These are phyloP conservation scores for Drosophila limbata DNA, from an alignment of 2,888 invertebrate genomes.

Conservation along the genomic window DNA sequence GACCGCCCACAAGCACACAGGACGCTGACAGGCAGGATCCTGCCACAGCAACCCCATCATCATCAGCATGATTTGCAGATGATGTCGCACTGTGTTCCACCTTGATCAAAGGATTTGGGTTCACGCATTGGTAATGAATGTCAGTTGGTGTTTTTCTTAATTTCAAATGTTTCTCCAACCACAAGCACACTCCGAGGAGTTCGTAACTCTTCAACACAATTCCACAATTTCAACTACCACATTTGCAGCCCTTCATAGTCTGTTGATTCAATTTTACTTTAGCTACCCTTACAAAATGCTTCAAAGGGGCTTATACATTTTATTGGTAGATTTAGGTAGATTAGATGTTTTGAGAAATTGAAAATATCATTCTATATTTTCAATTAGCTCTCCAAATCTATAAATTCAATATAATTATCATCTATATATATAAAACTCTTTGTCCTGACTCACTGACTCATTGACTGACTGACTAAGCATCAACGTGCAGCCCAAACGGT, in stretches of 20 bases:
- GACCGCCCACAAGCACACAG: constrained; percentile 1
- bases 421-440: too few relatives aligned
- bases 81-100: constrained; percentile 32
- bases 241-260: constrained; percentile 38
- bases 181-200: constrained; percentile 18
- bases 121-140: constrained; percentile 56
- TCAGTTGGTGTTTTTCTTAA: constrained; percentile 63
- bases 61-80: constrained; percentile 7
- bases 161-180: constrained; percentile 49
- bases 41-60: constrained; percentile 1
- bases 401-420: too few relatives aligned
- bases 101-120: constrained; percentile 68
- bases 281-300: background rate
- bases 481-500: too few relatives aligned
- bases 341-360: too few relatives aligned
- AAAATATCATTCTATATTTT: too few relatives aligned
- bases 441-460: too few relatives aligned
- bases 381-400: too few relatives aligned
- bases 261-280: constrained; percentile 64
- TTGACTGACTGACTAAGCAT: too few relatives aligned
- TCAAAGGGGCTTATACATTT: background rate
- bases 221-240: constrained; percentile 10
- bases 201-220: constrained; percentile 25
- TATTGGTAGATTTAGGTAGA: background rate
- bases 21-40: constrained; percentile 8